Percentiles rank a stretch among this genome's conserved stretches.
Evolutionary conservation across 2,888 invertebrate genomes (phyloP).

Genomic region (Nowickia ferox): DNA sequence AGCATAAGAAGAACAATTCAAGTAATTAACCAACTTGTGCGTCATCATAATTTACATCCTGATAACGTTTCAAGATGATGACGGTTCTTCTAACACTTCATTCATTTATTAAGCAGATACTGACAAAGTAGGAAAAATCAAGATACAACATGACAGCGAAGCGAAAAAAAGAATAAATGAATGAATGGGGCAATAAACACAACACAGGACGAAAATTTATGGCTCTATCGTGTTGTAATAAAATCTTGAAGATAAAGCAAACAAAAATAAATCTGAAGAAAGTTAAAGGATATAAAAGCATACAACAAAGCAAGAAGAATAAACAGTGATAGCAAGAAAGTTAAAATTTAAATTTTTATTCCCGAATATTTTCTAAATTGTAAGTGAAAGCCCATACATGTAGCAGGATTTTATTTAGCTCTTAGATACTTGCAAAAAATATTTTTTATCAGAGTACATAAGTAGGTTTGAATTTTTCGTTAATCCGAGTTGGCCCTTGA

Average conservation of each 20-base stretch:
- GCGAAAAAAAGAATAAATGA: conserved; percentile 13
- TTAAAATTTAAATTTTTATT: no score
- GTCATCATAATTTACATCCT: conserved; percentile 55
- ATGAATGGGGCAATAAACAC: conserved; percentile 11
- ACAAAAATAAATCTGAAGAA: neutral
- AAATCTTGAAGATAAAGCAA: conserved; percentile 33
- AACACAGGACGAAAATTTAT: conserved; percentile 50
- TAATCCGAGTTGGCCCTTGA: no score
- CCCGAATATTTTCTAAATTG: no score
- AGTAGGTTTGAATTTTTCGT: no score
- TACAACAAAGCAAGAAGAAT: neutral
- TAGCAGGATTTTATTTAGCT: no score
- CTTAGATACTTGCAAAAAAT: no score
- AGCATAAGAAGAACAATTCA: conserved; percentile 16
- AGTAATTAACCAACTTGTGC: conserved; percentile 63
- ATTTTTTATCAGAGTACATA: no score
- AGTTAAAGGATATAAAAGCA: conserved; percentile 23
- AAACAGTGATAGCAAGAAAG: no score
- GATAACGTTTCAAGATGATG: conserved; percentile 55
- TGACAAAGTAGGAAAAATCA: conserved; percentile 40
- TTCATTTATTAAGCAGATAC: conserved; percentile 50
- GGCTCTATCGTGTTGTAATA: conserved; percentile 58
- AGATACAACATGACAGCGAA: conserved; percentile 33
- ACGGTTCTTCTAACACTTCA: conserved; percentile 61
- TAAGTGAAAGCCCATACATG: no score